Conservation (phyloP, 2,888 invertebrate species). For the Andrena minutula region DNA sequence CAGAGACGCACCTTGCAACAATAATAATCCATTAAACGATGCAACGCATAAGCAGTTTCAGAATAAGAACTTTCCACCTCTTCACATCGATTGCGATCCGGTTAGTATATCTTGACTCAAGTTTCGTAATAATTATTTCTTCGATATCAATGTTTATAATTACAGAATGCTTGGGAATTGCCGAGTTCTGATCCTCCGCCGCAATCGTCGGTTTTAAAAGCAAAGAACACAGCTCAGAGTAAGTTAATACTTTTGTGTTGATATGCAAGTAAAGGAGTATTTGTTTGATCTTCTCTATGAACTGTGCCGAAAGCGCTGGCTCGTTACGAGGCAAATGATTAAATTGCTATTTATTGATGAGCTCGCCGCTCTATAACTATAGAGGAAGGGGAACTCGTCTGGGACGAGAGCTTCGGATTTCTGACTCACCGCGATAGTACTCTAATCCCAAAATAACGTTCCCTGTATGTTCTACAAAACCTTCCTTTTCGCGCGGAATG, state of each 20-base stretch:
- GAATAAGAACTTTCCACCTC: conserved; percentile 81
- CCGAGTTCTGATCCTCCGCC: conserved; percentile 73
- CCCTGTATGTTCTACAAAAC: conserved; percentile 61
- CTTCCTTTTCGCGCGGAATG: conserved; percentile 54
- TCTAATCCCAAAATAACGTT: conserved; percentile 61
- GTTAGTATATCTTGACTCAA: conserved; percentile 85
- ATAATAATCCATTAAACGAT: conserved; percentile 35
- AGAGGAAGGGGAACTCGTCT: conserved; percentile 33
- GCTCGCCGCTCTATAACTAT: conserved; percentile 24
- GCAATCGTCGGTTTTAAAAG: conserved; percentile 82
- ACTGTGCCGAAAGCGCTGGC: too few species aligned
- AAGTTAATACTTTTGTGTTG: conserved; percentile 48
- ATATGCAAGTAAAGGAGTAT: too few species aligned
- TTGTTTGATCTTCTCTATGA: too few species aligned
- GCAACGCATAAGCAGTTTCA: conserved; percentile 24
- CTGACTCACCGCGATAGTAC: conserved; percentile 60
- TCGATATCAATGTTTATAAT: conserved; percentile 21
- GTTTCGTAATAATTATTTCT: conserved; percentile 20
- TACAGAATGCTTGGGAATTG: conserved; percentile 88
- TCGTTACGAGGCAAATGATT: conserved; percentile 5
- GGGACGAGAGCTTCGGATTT: conserved; percentile 48
- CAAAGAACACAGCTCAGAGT: conserved; percentile 71
- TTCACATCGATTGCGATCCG: conserved; percentile 90
- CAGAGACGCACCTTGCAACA: conserved; percentile 31
- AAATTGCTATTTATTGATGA: conserved; percentile 24